These are phyloP conservation scores for Prunella himalayana DNA, from an alignment of 2,113 vertebrate species.

Conservation along the genomic window DNA sequence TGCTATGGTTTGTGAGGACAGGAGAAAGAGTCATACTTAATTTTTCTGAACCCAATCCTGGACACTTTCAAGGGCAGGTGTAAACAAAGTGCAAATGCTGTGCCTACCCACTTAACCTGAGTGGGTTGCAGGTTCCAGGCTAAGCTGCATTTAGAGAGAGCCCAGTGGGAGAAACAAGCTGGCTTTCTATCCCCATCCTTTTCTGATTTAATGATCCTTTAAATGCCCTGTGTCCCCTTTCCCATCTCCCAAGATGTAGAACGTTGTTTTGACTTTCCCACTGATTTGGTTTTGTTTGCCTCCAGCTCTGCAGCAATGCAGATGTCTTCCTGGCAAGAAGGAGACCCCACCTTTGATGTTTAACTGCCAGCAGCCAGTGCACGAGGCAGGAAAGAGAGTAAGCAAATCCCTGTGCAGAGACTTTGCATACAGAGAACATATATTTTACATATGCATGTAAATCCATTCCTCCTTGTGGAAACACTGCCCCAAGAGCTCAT, in stretches of 20 bases:
- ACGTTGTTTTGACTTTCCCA: neutral
- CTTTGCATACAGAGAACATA: neutral
- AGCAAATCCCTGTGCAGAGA: neutral
- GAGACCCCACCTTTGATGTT: neutral
- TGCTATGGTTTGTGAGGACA: neutral
- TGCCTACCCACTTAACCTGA: neutral
- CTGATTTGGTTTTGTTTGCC: neutral
- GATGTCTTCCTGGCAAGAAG: neutral
- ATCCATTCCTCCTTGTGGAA: neutral
- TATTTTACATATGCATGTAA: neutral
- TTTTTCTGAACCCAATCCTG: neutral
- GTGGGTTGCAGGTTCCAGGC: neutral
- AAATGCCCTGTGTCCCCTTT: neutral
- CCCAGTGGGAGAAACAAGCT: neutral
- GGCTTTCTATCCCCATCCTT: neutral
- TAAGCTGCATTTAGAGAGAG: neutral
- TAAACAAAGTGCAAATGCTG: neutral
- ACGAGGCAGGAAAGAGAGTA: neutral
- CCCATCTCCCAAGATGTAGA: neutral
- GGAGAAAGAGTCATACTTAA: neutral
- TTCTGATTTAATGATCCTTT: neutral
- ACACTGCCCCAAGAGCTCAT: neutral
- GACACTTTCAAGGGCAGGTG: neutral
- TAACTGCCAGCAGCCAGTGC: neutral
- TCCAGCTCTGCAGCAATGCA: neutral